Base-by-base conservation (phyloP, 1,140 invertebrate species). In the Papilio polyxenes region DNA sequence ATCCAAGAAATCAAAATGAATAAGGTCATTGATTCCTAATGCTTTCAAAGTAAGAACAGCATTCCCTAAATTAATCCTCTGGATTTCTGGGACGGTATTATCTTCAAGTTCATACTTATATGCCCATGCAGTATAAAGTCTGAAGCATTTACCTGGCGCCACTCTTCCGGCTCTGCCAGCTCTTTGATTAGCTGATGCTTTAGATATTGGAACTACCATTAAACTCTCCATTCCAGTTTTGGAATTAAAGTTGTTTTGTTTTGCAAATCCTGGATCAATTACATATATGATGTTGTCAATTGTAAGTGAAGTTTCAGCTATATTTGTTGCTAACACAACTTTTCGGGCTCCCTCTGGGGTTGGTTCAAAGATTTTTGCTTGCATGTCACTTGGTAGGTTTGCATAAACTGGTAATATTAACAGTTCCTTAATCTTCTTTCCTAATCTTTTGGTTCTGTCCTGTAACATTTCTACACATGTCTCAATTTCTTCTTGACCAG, bases 241-340 rank as follows among this genome's bases (percentile, higher is more conserved):
- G 0, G 99, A 98, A 95, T 99, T 99, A 90, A 99, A 99, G 93
- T 99, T 99, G 92, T 99, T 99, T 95, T 99, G 99, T 93, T 99
- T 99, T 69, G 98, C 98, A 95, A 99, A 99, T 2, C 99, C 99
- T 20, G 99, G 98, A 96, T 99, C 99, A 86, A 99, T 99, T 0
- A 99, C 99, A 95, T 99, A 99, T 76, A 98, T 98, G 84, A 99
- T 99, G 87, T 99, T 99, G 92, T 99, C 99, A 86, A 99, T 99
- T 2, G 99, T 99, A 11, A 99, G 95, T 6, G 99, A 99, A 23
- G 99, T 99, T 95, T 99, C 99, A 1, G 99, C 99, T 90, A 99
- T 99, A 92, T 99, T 99, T 31, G 99, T 99, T 2, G 99, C 99
- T 31, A 99, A 94, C 20, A 99, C 97, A 40, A 99, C 98, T 97